Percentiles rank a stretch among this genome's conserved stretches.
phyloP scores from a whole-genome alignment of 2,888 invertebrate genomes.

The Hecatera dysodea region DNA sequence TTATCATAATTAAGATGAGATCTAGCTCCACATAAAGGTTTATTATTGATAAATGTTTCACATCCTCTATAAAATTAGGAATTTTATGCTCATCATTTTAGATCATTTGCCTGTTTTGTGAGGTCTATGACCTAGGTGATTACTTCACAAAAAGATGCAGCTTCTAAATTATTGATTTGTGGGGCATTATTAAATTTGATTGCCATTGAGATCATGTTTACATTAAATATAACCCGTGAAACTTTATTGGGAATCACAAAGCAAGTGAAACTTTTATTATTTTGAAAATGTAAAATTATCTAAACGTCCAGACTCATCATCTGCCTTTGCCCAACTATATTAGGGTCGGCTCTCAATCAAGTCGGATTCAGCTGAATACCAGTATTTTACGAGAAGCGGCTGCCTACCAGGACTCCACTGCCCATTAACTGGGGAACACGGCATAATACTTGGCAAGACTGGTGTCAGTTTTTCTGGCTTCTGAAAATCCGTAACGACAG shows the following conservation, averaged over 20 bases:
- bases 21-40: slow-evolving; percentile 41
- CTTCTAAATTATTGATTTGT: slow-evolving; percentile 22
- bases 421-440: too few relatives aligned
- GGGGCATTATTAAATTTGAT: slow-evolving; percentile 28
- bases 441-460: too few relatives aligned
- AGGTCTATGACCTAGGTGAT: slow-evolving; percentile 59
- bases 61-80: slow-evolving; percentile 70
- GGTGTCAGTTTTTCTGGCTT: too few relatives aligned
- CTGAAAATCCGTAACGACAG: too few relatives aligned
- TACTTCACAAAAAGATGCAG: slow-evolving; percentile 10
- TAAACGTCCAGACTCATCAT: too few relatives aligned
- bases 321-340: too few relatives aligned
- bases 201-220: slow-evolving; percentile 7
- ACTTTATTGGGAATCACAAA: neutral
- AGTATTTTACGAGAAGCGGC: too few relatives aligned
- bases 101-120: slow-evolving; percentile 60
- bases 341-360: too few relatives aligned
- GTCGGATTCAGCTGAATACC: too few relatives aligned
- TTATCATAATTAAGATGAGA: slow-evolving; percentile 47
- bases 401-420: too few relatives aligned
- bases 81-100: slow-evolving; percentile 58
- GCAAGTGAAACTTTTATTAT: neutral
- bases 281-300: neutral
- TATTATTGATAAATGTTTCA: slow-evolving; percentile 58
- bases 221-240: neutral